Evolutionary conservation across 2,888 invertebrate species (phyloP).

Genomic region (Boloria selene): DNA sequence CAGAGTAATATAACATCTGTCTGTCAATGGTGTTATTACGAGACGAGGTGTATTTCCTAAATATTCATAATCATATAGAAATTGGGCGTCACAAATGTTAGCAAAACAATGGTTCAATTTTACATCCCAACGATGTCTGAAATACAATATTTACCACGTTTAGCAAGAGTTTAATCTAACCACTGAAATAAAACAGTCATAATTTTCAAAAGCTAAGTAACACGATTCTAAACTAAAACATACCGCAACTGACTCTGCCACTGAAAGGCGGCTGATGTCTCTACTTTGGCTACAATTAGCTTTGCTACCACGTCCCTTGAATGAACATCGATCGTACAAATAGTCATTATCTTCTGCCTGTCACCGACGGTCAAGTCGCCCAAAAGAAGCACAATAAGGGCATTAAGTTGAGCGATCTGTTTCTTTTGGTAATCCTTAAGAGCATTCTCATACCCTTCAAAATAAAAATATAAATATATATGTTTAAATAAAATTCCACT

Average conservation of each 20-base stretch:
- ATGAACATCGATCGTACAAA: conserved; percentile 97
- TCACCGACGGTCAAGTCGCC: conserved; percentile 92
- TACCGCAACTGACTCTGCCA: conserved; percentile 94
- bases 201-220: neutral
- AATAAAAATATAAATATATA: neutral
- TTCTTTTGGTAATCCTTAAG: conserved; percentile 95
- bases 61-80: conserved; percentile 96
- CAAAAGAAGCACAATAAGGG: conserved; percentile 90
- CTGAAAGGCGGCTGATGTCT: conserved; percentile 89
- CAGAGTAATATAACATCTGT: conserved; percentile 96
- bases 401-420: conserved; percentile 91
- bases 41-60: conserved; percentile 96
- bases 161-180: neutral
- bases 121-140: conserved; percentile 90
- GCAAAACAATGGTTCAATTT: conserved; percentile 91
- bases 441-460: conserved; percentile 90
- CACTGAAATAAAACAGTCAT: neutral
- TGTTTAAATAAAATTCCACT: neutral
- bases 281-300: conserved; percentile 91
- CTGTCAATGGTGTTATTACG: conserved; percentile 96
- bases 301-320: conserved; percentile 96
- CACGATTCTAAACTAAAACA: neutral
- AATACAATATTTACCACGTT: neutral
- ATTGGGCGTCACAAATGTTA: conserved; percentile 97
- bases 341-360: conserved; percentile 97